Base-by-base conservation (phyloP, 2,113 vertebrate species). In the rabbit (Oryctolagus cuniculus) region DNA sequence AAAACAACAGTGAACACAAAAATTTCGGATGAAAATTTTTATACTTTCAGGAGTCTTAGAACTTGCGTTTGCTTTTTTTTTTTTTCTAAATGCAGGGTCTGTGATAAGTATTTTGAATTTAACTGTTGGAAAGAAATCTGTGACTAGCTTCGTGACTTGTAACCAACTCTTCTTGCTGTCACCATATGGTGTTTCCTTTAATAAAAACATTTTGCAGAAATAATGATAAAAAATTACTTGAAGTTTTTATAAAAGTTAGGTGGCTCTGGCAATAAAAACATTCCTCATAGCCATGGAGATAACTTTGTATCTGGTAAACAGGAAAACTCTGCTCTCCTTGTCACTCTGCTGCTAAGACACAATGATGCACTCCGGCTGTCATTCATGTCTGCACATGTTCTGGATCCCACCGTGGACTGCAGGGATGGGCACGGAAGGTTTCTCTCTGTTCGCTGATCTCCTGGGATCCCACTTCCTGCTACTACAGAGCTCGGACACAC, bases 131-230 rank as follows among this genome's bases (percentile, higher is more conserved):
- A 94, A 92, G 85, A 90, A 95, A 95, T 95, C 95, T 78, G 89
- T 95, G 93, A 96, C 96, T 90, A 88, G 97, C 96, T 97, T 97
- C 97, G 96, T 97, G 97, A 97, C 97, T 97, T 93, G 91, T 97
- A 97, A 96, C 94, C 93, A 97, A 70, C 94, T 96, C 93, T 90
- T 93, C 92, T 97, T 93, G 95, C 92, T 97, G 95, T 90, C 85
- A 95, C 97, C 97, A 97, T 97, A 97, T 97, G 97, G 97, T 95
- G 96, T 97, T 97, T 97, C 97, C 85, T 97, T 97, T 97, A 97
- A 97, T 97, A 97, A 97, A 97, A 95, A 96, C 92, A 96, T 96
- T 96, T 94, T 96, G 70, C 95, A 97, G 93, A 96, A 97, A 97
- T 97, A 97, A 97, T 97, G 96, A 96, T 96, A 93, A 96, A 97